Base-by-base conservation (phyloP, 2,113 vertebrate species). In the Petrocephalus zakoni region DNA sequence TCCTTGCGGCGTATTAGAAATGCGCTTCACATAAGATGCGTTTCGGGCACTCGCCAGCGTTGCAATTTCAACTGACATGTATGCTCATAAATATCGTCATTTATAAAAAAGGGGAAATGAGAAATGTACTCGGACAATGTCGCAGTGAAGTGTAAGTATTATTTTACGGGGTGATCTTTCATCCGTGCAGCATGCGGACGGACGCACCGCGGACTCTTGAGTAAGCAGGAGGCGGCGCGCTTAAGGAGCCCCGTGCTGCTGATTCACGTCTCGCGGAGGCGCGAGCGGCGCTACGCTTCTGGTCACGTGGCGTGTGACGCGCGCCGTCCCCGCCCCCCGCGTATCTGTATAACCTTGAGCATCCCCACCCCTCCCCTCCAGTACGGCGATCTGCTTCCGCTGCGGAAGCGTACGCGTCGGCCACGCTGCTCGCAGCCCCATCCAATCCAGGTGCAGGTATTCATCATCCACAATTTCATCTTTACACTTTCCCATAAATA, bases 321-420 rank as follows among this genome's bases (percentile, higher is more conserved):
- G 42, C 42, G 42, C 1, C 42, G 42, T 3, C 22, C 22, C 86
- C 93, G 87, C 0, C 94, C 8, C 85, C 92, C 89, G 0, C 93
- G 93, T 94, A 94, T 94, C 92, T 88, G 89, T 91, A 91, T 95
- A 94, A 95, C 94, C 94, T 93, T 92, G 92, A 93, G 90, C 89
- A 25, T 86, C 61, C 46, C 34, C n/a, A n/a, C n/a, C n/a, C n/a
- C n/a, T n/a, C 1, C 42, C 22, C 83, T 81, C 37, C 25, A 22
- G 55, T 52, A 29, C 9, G 19, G 22, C 8, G 10, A 68, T 3
- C 61, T 34, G 47, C 72, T 78, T 78, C n/a, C 61, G 58, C 58
- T 15, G 56, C 61, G 42, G 11, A 25, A 13, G 82, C 49, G 10
- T n/a, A 9, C 4, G 10, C 11, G 7, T 2, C 11, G 46, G 4